Evolutionary conservation across 2,888 invertebrate genomes (phyloP), one percentile per base, ranked within the genome.

Genomic region (Drosophila sordidula): DNA sequence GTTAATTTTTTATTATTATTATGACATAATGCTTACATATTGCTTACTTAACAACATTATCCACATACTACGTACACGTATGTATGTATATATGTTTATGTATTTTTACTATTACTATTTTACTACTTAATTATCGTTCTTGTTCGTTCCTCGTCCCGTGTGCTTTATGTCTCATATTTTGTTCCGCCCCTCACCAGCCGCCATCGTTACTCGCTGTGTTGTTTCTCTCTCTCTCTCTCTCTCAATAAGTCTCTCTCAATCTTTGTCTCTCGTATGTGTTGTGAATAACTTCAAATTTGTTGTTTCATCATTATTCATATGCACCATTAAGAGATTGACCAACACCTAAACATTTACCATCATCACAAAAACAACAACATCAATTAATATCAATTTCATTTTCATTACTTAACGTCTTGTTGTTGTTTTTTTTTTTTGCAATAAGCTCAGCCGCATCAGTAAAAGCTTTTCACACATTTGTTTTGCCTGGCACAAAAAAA

Each of bases 121-220:
- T 50, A 61, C 46, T 38, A 55, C 55, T 50, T 26, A 47, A 36
- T 75, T 47, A 56, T 46, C 44, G 65, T 71, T 71, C 54, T 71
- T 59, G 77, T 76, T 66, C 56, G 58, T 70, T 69, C 25, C 14
- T 55, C 25, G 54, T 59, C 55, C 9, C 71, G 70, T 64, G 70
- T 57, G 71, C 56, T 71, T 64, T 29, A 42, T 70, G 18, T 50
- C 44, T 64, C 51, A 49, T 42, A 16, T 47, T 38, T 64, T 36
- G 57, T 51, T 66, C n/a, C 41, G 42, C 42, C 49, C 51, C 18
- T 49, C 51, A 56, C 52, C 62, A 47, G 75, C 36, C 70, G 56
- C 59, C 58, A 55, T 42, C 32, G 62, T 54, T 50, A 41, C 18
- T 61, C 42, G 44, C 54, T 62, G 38, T 42, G 52, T 64, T 71